Conservation (phyloP, 2,888 invertebrate genomes). For the Catotricha subobsoleta region DNA sequence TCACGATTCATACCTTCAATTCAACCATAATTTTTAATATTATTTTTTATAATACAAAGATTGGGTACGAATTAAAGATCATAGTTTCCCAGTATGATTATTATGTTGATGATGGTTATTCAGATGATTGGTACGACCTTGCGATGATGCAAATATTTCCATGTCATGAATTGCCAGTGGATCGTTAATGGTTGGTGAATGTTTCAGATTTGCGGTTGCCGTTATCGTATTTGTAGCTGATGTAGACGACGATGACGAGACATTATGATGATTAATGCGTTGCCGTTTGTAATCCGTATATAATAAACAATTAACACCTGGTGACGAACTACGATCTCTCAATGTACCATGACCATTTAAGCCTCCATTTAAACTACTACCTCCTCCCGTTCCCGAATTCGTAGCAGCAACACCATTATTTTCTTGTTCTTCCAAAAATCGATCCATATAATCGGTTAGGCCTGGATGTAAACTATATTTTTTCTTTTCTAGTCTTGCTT, state of each 20-base stretch:
- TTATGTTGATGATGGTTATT: background rate
- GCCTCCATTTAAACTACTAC: background rate
- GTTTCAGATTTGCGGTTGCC: too few relatives aligned
- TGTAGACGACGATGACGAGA: background rate
- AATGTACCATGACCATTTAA: background rate
- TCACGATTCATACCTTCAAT: too few relatives aligned
- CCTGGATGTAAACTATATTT: conserved; percentile 84
- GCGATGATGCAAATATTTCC: too few relatives aligned
- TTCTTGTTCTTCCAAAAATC: conserved; percentile 76
- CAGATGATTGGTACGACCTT: too few relatives aligned
- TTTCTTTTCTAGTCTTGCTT: conserved; percentile 76
- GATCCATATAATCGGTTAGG: conserved; percentile 85
- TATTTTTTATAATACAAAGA: too few relatives aligned
- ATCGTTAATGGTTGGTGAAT: too few relatives aligned
- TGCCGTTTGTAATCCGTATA: conserved; percentile 9
- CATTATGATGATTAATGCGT: background rate
- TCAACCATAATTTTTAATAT: too few relatives aligned
- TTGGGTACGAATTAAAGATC: background rate
- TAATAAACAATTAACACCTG: conserved; percentile 9
- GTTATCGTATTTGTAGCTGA: background rate
- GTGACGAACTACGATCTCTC: conserved; percentile 8
- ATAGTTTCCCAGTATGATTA: background rate
- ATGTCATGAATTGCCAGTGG: too few relatives aligned
- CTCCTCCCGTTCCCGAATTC: conserved; percentile 10
- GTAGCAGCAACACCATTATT: conserved; percentile 16